Conservation (phyloP, 2,797 vertebrate genomes). For the Propithecus deckenii region DNA sequence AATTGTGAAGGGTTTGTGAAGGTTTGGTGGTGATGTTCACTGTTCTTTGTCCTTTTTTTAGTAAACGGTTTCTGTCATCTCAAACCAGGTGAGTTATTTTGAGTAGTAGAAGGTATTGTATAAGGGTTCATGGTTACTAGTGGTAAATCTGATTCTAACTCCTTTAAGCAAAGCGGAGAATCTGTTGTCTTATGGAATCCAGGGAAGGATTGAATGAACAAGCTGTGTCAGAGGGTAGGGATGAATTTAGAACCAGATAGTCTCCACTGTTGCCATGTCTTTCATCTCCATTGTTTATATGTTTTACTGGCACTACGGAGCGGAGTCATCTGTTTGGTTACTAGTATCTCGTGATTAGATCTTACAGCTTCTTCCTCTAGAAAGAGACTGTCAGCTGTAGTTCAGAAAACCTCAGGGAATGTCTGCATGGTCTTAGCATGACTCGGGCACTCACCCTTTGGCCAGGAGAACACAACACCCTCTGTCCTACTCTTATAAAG, state of each 20-base stretch:
- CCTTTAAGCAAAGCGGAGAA: not conserved
- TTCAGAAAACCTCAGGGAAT: not conserved
- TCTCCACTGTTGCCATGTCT: not conserved
- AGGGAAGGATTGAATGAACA: not conserved
- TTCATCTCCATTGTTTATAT: not conserved
- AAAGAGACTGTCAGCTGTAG: not conserved
- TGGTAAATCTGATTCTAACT: not conserved
- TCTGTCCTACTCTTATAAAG: not conserved
- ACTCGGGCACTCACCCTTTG: not conserved
- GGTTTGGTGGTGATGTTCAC: not conserved
- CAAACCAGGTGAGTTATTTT: not conserved
- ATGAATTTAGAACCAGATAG: not conserved
- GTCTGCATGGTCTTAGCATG: not conserved
- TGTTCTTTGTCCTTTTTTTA: not conserved
- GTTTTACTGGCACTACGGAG: not conserved
- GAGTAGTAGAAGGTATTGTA: not conserved
- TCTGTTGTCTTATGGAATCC: not conserved
- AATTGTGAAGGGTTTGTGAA: not conserved
- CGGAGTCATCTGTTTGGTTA: not conserved
- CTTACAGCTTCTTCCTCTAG: not conserved
- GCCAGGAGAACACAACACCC: not conserved
- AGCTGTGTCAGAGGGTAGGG: not conserved
- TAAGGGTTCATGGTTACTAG: not conserved
- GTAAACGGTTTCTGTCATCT: not conserved
- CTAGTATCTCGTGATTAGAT: not conserved